These are phyloP conservation scores for Drosophila baimaii DNA, from an alignment of 1,140 invertebrate species.

Conservation along the genomic window DNA sequence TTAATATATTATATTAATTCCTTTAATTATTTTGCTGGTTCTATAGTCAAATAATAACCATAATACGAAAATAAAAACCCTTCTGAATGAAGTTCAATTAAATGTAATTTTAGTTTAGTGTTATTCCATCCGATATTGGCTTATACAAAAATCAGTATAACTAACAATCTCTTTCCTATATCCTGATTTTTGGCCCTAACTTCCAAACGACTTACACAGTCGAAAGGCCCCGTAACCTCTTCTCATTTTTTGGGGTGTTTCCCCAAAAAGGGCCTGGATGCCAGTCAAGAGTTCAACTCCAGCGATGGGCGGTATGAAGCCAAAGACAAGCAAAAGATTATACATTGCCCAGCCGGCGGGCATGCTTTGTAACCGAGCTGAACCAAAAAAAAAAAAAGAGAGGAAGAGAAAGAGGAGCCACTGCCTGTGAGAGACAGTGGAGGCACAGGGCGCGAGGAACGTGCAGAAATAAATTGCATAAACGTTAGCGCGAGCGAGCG, in stretches of 20 bases:
- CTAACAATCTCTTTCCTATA: too few relatives aligned
- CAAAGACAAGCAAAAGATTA: slow-evolving; percentile 80
- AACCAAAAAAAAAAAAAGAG: slow-evolving; percentile 16
- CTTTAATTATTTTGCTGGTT: too few relatives aligned
- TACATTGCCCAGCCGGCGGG: slow-evolving; percentile 72
- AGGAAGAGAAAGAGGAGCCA: slow-evolving; percentile 13
- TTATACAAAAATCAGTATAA: not conserved
- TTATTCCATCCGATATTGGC: not conserved
- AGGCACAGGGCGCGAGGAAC: slow-evolving; percentile 35
- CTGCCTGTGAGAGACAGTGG: slow-evolving; percentile 8
- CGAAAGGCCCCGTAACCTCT: not conserved
- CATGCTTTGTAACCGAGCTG: slow-evolving; percentile 72
- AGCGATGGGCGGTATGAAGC: slow-evolving; percentile 53
- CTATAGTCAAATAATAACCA: too few relatives aligned
- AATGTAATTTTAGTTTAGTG: too few relatives aligned
- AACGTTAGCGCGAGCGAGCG: slow-evolving; percentile 44
- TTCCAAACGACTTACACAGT: not conserved
- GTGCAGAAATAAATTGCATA: slow-evolving; percentile 79
- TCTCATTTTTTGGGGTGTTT: not conserved
- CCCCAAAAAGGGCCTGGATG: slow-evolving; percentile 19
- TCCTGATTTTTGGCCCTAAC: not conserved
- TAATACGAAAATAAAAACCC: too few relatives aligned
- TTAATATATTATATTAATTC: too few relatives aligned
- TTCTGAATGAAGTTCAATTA: too few relatives aligned
- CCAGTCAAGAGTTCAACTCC: slow-evolving; percentile 46